Conservation (phyloP, 2,888 invertebrate species). For the Amphipyra berbera region DNA sequence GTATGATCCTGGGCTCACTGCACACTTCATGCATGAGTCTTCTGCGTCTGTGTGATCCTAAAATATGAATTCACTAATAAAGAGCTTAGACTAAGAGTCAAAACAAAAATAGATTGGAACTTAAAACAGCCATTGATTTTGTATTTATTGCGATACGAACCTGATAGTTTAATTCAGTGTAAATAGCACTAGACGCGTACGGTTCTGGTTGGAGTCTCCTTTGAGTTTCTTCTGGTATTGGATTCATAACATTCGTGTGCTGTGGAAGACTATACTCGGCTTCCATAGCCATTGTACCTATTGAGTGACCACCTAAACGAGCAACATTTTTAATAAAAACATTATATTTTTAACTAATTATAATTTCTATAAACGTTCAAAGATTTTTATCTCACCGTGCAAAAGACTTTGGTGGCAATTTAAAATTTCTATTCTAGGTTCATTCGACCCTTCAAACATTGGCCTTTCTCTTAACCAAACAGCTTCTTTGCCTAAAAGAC, state of each 20-base stretch:
- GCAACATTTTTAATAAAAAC: not conserved
- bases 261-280: conserved; percentile 87
- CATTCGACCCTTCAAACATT: conserved; percentile 83
- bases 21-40: conserved; percentile 89
- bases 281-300: conserved; percentile 85
- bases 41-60: conserved; percentile 87
- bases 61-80: conserved; percentile 55
- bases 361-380: too few relatives aligned
- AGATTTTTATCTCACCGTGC: conserved; percentile 70
- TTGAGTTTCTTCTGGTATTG: conserved; percentile 79
- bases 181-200: conserved; percentile 93
- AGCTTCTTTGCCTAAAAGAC: conserved; percentile 85
- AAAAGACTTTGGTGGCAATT: conserved; percentile 84
- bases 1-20: conserved; percentile 88
- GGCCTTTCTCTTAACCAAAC: conserved; percentile 85
- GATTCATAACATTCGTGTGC: conserved; percentile 77
- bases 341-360: not conserved
- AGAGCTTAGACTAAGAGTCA: conserved; percentile 38
- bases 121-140: too few relatives aligned
- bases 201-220: conserved; percentile 90
- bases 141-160: conserved; percentile 58
- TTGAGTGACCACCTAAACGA: conserved; percentile 78
- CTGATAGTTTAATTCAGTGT: conserved; percentile 86
- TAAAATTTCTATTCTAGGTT: conserved; percentile 85
- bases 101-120: not conserved